Evolutionary conservation across 2,888 invertebrate species (phyloP).

Genomic region (Eilema caniola): DNA sequence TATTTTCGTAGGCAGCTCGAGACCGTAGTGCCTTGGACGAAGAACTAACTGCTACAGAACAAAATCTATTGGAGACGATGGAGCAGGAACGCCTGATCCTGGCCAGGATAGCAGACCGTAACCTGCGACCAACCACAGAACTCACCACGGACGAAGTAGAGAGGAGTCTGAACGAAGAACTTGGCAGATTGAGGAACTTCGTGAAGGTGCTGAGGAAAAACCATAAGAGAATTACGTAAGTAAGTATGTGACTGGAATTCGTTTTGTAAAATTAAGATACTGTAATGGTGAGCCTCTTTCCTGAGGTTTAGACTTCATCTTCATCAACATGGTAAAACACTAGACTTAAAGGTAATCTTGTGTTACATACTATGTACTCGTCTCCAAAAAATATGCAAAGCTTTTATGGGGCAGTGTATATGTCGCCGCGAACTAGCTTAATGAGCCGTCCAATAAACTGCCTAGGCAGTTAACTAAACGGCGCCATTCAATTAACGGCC

Average conservation of each 20-base stretch:
- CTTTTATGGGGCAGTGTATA: too few species aligned
- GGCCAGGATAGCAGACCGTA: slow-evolving; percentile 90
- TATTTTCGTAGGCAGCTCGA: slow-evolving; percentile 80
- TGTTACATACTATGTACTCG: too few species aligned
- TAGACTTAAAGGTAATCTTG: too few species aligned
- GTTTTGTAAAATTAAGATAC: too few species aligned
- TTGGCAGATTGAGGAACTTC: slow-evolving; percentile 86
- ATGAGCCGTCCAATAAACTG: too few species aligned
- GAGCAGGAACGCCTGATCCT: slow-evolving; percentile 90
- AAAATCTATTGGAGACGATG: slow-evolving; percentile 89
- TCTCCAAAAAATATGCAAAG: too few species aligned
- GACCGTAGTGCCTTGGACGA: slow-evolving; percentile 90
- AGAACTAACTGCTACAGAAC: slow-evolving; percentile 90
- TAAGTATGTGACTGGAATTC: slow-evolving; percentile 19
- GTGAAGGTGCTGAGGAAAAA: slow-evolving; percentile 86
- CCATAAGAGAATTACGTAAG: slow-evolving; percentile 88
- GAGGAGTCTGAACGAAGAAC: slow-evolving; percentile 88
- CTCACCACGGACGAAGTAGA: slow-evolving; percentile 89
- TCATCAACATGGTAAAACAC: too few species aligned
- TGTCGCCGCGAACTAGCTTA: too few species aligned
- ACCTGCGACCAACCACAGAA: slow-evolving; percentile 89
- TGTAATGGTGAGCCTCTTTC: too few species aligned
- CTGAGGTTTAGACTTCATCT: too few species aligned
- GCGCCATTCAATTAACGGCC: too few species aligned
- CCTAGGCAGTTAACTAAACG: too few species aligned